Base-by-base conservation (phyloP, 2,797 vertebrate species). In the Rhynchonycteris naso region DNA sequence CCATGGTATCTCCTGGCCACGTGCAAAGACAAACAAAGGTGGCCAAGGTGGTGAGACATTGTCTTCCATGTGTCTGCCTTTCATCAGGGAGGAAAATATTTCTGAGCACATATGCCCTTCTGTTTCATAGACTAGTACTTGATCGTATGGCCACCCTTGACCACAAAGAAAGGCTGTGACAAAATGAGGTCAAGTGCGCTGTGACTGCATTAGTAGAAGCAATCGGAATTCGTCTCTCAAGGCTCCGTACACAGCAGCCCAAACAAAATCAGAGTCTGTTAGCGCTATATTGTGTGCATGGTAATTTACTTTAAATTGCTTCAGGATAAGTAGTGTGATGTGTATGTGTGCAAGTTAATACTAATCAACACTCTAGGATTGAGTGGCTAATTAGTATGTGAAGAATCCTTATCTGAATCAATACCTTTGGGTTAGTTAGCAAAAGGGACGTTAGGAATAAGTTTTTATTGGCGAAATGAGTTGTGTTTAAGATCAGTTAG, bases 321-420 rank as follows among this genome's bases (percentile, higher is more conserved):
- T 88, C 52, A 89, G 66, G 61, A 4, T 50, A 94, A 97, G 92
- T 92, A 88, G 28, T 47, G 4, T 58, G 50, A 59, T 79, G 33
- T 81, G 58, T 91, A 69, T 94, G 72, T 74, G 90, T 95, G 74
- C 85, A 76, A 84, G 92, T 86, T 92, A 94, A 82, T 88, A 74
- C 74, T 71, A 90, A 95, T 97, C 93, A 94, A 16, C 90, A 86
- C 84, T 92, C 88, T 43, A 90, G n/a, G 24, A 86, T 78, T 68
- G 74, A 97, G 90, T 92, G 81, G 54, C 85, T 96, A 94, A 97
- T 97, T 97, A 92, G 81, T 92, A 68, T 95, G 93, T 94, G 82
- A 92, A 95, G 97, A 95, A 93, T 66, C 58, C 88, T 97, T 96
- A 86, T 84, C 30, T 95, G 71, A 94, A 96, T 96, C 66, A 91